A percentile compares a stretch with the other conserved stretches of the same genome.
Evolutionary conservation across 2,113 vertebrate species (phyloP).

Genomic region (Labeo rohita): DNA sequence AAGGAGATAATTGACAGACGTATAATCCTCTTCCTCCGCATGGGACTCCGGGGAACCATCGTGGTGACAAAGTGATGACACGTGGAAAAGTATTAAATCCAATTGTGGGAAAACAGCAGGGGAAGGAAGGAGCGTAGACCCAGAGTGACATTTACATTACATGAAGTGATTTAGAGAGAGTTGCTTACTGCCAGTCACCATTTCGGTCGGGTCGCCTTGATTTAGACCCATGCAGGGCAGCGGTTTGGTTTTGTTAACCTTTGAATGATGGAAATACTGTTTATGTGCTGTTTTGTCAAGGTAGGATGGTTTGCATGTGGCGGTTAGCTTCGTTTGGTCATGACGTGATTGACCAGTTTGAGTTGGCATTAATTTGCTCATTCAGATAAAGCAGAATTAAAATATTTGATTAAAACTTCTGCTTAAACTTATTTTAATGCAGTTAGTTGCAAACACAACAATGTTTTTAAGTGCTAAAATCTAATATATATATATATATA

Average conservation of each 20-base stretch:
- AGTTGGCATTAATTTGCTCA: no score
- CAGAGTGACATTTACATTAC: constrained; percentile 37
- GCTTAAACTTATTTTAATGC: no score
- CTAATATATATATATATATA: background rate
- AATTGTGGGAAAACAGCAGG: constrained; percentile 41
- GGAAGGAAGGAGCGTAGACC: background rate
- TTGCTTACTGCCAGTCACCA: background rate
- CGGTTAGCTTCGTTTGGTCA: background rate
- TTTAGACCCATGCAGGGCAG: background rate
- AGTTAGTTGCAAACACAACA: no score
- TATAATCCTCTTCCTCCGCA: constrained; percentile 56
- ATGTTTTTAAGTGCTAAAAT: no score
- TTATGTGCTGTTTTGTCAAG: background rate
- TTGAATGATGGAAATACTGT: background rate
- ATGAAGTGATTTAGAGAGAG: constrained; percentile 22
- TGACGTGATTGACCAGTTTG: background rate
- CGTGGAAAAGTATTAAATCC: constrained; percentile 33
- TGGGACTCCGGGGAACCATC: constrained; percentile 40
- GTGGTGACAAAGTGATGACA: constrained; percentile 51
- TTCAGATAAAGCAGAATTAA: no score
- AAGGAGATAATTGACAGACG: constrained; percentile 56
- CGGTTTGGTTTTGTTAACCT: background rate
- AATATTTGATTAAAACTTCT: no score
- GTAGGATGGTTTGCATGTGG: background rate
- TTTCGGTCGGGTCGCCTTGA: background rate